Base-by-base conservation (phyloP, 1,140 invertebrate genomes). In the Apocrypta bakeri region DNA sequence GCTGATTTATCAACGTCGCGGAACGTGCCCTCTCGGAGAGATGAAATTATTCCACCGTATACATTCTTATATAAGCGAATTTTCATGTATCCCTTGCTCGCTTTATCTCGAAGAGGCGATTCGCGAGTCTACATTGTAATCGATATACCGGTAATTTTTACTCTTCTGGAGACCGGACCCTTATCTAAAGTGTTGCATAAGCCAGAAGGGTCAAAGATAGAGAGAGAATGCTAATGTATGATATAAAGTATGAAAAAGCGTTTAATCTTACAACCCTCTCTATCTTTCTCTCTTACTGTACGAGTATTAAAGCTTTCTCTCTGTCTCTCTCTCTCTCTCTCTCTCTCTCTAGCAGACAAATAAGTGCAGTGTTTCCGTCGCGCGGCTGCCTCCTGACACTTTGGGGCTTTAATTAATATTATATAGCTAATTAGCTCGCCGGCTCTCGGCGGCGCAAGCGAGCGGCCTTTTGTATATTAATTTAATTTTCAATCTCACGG, bases 401-500 rank as follows among this genome's bases (percentile, higher is more conserved):
- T 61, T 76, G 72, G 87, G 48, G 48, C 48, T 89, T 90, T 90
- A 90, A 90, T 90, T 90, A 90, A 89, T 89, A 90, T 89, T 89
- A 89, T 90, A 90, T 89, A 89, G 88, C 89, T 90, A 90, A 90
- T 90, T 90, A 90, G 88, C 86, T 85, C 83, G 79, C 56, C 84
- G 88, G 85, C 85, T n/a, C n/a, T n/a, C n/a, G n/a, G 14, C 6
- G 24, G 29, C 17, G 31, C 82, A 79, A 84, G 83, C 81, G 48
- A 6, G 63, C 31, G 84, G 86, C 85, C 86, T 90, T 91, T 92
- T 91, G 90, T 91, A 90, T 92, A 92, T 92, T 92, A 92, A 92
- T 92, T 92, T 92, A 92, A 92, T 92, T 92, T 92, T 92, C 91
- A 92, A 92, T 92, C 89, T 92, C 91, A 90, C 90, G 89, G 89